These are phyloP conservation scores for Drosophila kuntzei DNA, from an alignment of 2,888 invertebrate species.

Conservation along the genomic window DNA sequence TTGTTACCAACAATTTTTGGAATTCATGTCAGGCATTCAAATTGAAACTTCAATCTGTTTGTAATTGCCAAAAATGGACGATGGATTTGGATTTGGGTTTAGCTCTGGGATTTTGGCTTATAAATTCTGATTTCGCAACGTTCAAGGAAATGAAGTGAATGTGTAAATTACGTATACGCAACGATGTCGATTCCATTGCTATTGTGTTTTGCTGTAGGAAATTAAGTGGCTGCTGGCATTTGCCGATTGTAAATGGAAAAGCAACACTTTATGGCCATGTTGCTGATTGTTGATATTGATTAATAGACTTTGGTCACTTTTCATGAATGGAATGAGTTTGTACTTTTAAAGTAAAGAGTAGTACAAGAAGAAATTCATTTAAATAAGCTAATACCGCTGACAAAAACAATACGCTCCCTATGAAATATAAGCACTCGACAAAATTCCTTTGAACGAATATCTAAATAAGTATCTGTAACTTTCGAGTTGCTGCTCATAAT, in stretches of 20 bases:
- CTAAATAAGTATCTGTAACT: too few relatives aligned
- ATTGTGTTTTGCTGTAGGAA: conserved; percentile 46
- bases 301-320: conserved; percentile 29
- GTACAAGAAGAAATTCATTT: background rate
- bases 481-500: too few relatives aligned
- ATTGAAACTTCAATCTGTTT: conserved; percentile 56
- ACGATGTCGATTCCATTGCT: conserved; percentile 10
- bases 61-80: conserved; percentile 52
- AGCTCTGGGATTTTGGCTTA: conserved; percentile 21
- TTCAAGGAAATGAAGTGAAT: conserved; percentile 62
- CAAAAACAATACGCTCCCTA: background rate
- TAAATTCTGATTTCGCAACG: conserved; percentile 54
- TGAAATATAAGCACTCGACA: background rate
- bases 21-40: conserved; percentile 30
- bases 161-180: conserved; percentile 55
- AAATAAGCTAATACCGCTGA: conserved; percentile 16
- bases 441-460: background rate
- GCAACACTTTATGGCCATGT: conserved; percentile 19
- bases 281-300: conserved; percentile 38
- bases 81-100: conserved; percentile 16
- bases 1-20: conserved; percentile 12
- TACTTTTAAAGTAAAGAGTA: conserved; percentile 6
- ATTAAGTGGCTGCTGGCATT: conserved; percentile 69
- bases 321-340: background rate
- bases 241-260: conserved; percentile 27